These are phyloP conservation scores for Drosophila bipectinata DNA, from an alignment of 1,140 invertebrate species.

Conservation along the genomic window DNA sequence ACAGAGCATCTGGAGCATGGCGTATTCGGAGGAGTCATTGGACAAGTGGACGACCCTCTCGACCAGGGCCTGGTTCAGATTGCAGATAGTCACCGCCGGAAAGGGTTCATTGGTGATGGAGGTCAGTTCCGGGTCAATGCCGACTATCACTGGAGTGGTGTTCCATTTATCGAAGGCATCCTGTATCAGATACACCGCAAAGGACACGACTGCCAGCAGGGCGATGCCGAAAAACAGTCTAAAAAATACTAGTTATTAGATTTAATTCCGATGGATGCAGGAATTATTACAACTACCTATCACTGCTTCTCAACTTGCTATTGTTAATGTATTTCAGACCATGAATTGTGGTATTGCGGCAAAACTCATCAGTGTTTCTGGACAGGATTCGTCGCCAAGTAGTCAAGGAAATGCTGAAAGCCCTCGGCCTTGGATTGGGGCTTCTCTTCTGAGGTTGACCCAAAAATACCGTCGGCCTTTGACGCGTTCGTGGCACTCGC, in stretches of 20 bases:
- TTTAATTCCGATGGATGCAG: background rate
- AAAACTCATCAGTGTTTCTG: slow-evolving; percentile 74
- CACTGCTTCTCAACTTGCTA: slow-evolving; percentile 20
- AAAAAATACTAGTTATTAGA: background rate
- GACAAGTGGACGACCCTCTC: slow-evolving; percentile 29
- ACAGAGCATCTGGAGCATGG: slow-evolving; percentile 86
- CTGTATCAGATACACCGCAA: slow-evolving; percentile 61
- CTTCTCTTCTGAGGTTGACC: slow-evolving; percentile 1
- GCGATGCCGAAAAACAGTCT: slow-evolving; percentile 71
- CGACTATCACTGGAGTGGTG: slow-evolving; percentile 71
- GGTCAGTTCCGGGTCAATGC: slow-evolving; percentile 69
- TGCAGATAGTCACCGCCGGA: slow-evolving; percentile 77
- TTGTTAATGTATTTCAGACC: slow-evolving; percentile 74
- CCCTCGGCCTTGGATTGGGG: background rate
- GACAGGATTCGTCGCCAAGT: slow-evolving; percentile 54
- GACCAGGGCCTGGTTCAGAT: slow-evolving; percentile 69
- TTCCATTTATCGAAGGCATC: slow-evolving; percentile 75
- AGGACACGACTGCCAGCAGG: slow-evolving; percentile 53
- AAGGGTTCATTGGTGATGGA: slow-evolving; percentile 75
- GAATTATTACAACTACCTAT: background rate
- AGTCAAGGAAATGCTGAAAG: slow-evolving; percentile 21
- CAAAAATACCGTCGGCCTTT: slow-evolving; percentile 1
- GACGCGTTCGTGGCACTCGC: slow-evolving; percentile 24
- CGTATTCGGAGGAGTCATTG: slow-evolving; percentile 40
- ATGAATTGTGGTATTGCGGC: slow-evolving; percentile 72